phyloP scores from a whole-genome alignment of 2,113 vertebrate species.

The Melanostigma gelatinosum region DNA sequence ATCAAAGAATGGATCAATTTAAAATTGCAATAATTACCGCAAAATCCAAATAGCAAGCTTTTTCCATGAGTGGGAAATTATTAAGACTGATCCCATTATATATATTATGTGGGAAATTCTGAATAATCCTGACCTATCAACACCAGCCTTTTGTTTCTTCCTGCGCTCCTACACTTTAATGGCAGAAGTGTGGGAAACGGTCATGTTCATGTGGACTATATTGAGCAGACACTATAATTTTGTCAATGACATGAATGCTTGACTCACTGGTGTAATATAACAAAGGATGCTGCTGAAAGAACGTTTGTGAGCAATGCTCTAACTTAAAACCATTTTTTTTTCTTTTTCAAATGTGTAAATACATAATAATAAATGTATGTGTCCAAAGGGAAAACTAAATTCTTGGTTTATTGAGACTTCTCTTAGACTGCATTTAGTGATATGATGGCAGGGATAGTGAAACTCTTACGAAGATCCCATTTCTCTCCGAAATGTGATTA shows the following conservation, averaged over 20 bases:
- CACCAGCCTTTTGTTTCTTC: background rate
- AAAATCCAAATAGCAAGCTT: background rate
- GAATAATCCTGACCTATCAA: background rate
- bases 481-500: background rate
- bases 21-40: background rate
- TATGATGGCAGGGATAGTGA: background rate
- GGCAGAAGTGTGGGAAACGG: background rate
- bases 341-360: slow-evolving; percentile 12
- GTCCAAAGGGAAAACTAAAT: background rate
- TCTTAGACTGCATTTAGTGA: background rate
- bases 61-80: background rate
- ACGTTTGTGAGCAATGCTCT: background rate
- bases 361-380: slow-evolving; percentile 26
- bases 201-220: background rate
- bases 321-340: background rate
- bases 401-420: background rate
- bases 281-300: background rate
- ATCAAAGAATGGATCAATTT: background rate
- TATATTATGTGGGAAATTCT: slow-evolving; percentile 1
- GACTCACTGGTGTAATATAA: slow-evolving; percentile 3
- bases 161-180: background rate
- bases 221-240: background rate
- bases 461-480: background rate
- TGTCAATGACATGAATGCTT: background rate
- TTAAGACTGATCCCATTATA: background rate